Evolutionary conservation across 1,140 invertebrate genomes (phyloP).

Genomic region (Mactra quadrangularis): DNA sequence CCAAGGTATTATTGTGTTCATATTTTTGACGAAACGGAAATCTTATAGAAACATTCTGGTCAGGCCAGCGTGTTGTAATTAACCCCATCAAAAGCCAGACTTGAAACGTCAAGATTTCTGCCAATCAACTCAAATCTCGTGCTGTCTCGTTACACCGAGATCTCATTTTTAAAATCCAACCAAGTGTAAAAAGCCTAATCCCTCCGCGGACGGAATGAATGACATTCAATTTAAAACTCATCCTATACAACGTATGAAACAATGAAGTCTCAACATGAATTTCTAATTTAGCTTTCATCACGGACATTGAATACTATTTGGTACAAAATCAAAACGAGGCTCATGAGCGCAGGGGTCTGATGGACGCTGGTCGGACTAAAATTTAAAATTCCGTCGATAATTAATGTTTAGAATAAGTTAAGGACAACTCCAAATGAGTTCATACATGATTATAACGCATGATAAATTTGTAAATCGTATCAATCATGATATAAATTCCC

Average conservation of each 20-base stretch:
- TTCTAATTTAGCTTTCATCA: conserved; percentile 59
- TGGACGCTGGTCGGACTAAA: conserved; percentile 12
- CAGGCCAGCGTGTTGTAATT: conserved; percentile 41
- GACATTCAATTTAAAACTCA: conserved; percentile 47
- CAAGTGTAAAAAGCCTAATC: conserved; percentile 27
- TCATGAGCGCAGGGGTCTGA: not conserved
- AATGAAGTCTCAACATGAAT: conserved; percentile 42
- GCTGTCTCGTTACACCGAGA: conserved; percentile 54
- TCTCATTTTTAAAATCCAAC: conserved; percentile 48
- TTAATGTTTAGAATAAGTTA: conserved; percentile 57
- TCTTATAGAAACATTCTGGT: not conserved
- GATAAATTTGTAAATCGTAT: conserved; percentile 43
- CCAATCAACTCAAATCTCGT: conserved; percentile 52
- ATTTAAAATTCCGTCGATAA: conserved; percentile 39
- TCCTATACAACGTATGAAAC: conserved; percentile 20
- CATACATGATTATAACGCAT: conserved; percentile 35
- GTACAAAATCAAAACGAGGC: conserved; percentile 35
- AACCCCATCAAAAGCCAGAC: conserved; percentile 42
- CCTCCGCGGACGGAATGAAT: conserved; percentile 39
- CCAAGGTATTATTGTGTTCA: conserved; percentile 32
- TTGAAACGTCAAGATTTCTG: conserved; percentile 48
- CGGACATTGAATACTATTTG: conserved; percentile 10
- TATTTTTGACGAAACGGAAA: not conserved
- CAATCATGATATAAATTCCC: conserved; percentile 40
- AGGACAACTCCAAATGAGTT: conserved; percentile 16